phyloP scores from a whole-genome alignment of 2,888 invertebrate species.

The Drosophila pseudotalamancana region DNA sequence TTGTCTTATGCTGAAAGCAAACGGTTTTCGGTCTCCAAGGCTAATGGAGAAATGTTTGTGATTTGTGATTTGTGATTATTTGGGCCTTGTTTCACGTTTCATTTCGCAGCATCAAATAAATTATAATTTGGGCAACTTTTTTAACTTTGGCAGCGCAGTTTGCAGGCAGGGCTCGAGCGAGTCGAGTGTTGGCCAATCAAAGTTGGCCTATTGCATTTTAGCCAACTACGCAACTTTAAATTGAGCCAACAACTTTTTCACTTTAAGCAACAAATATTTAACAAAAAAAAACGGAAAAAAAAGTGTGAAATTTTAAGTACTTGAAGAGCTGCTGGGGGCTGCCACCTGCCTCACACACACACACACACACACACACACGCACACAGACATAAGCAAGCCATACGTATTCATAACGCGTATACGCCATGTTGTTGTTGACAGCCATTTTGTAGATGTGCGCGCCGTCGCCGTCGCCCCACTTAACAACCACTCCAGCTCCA shows the following conservation, averaged over 20 bases:
- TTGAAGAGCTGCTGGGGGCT: conserved; percentile 66
- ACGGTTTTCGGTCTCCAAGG: too few relatives aligned
- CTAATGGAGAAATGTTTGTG: conserved; percentile 6
- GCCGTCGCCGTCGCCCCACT: conserved; percentile 60
- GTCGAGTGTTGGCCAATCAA: conserved; percentile 41
- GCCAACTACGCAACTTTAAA: conserved; percentile 50
- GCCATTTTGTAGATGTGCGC: conserved; percentile 78
- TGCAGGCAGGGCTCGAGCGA: not conserved
- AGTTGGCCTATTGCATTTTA: conserved; percentile 47
- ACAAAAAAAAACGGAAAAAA: conserved; percentile 43
- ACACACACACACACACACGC: not conserved
- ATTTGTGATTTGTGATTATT: too few relatives aligned
- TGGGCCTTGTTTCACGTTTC: conserved; percentile 47
- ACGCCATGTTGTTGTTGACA: conserved; percentile 79
- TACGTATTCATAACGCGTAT: conserved; percentile 78
- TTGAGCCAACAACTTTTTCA: conserved; percentile 71
- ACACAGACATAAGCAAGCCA: conserved; percentile 64
- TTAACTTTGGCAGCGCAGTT: not conserved
- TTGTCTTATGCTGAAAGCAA: too few relatives aligned
- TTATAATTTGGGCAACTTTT: conserved; percentile 46
- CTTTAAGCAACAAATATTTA: conserved; percentile 59
- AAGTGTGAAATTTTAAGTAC: conserved; percentile 77
- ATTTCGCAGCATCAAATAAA: conserved; percentile 45
- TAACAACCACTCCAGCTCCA: conserved; percentile 46
- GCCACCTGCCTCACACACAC: conserved; percentile 37